A percentile compares a stretch with the other conserved stretches of the same genome.
Conservation (phyloP, 1,140 invertebrate genomes). For the Anthonomus grandis region DNA sequence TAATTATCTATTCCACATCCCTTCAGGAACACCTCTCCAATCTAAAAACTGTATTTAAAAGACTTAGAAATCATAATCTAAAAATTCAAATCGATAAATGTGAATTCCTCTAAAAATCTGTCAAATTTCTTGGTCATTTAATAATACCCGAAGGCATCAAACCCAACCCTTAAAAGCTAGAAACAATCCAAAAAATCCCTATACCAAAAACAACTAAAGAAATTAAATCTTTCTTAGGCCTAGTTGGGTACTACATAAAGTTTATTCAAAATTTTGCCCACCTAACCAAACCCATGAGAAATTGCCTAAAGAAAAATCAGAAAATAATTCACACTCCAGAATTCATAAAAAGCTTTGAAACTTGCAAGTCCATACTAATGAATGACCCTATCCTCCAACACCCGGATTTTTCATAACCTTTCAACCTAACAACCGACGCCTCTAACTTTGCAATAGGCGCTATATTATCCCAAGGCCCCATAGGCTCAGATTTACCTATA, state of each 20-base stretch:
- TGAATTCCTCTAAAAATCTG: neutral
- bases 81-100: too few species aligned
- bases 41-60: neutral
- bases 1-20: slow-evolving; percentile 11
- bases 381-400: slow-evolving; percentile 15
- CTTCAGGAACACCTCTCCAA: slow-evolving; percentile 14
- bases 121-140: slow-evolving; percentile 32
- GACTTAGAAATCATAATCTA: neutral
- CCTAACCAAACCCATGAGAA: slow-evolving; percentile 40
- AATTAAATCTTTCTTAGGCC: slow-evolving; percentile 42
- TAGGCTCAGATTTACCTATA: slow-evolving; percentile 12
- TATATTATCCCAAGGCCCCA: slow-evolving; percentile 26
- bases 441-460: slow-evolving; percentile 27
- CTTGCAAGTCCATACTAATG: slow-evolving; percentile 28
- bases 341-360: slow-evolving; percentile 17
- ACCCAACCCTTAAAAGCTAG: slow-evolving; percentile 42
- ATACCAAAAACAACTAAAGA: slow-evolving; percentile 33
- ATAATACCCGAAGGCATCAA: slow-evolving; percentile 44
- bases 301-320: slow-evolving; percentile 37
- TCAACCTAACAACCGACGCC: slow-evolving; percentile 15
- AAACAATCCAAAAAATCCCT: slow-evolving; percentile 41
- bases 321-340: slow-evolving; percentile 6
- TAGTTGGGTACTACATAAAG: slow-evolving; percentile 43
- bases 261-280: slow-evolving; percentile 40
- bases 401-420: slow-evolving; percentile 14